Percentiles rank a stretch among this genome's conserved stretches.
phyloP scores from a whole-genome alignment of 2,888 invertebrate species.

The Leucoptera coffeella region DNA sequence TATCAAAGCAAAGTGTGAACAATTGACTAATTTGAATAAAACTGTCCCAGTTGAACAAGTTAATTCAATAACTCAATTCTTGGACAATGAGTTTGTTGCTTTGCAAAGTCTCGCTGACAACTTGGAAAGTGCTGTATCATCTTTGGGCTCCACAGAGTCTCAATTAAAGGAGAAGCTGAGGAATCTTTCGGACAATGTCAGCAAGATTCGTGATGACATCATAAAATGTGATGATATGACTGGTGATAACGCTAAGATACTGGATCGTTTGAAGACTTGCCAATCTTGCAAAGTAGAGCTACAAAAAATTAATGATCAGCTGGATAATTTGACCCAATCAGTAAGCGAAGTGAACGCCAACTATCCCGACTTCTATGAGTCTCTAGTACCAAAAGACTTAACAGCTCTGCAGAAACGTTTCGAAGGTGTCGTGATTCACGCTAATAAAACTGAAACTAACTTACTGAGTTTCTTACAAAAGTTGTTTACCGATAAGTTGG shows the following conservation, averaged over 20 bases:
- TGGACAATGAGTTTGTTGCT: conserved; percentile 71
- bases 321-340: conserved; percentile 62
- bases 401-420: conserved; percentile 78
- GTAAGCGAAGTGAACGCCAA: conserved; percentile 65
- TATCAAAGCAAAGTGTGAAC: conserved; percentile 72
- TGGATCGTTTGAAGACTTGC: conserved; percentile 71
- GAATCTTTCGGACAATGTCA: conserved; percentile 61
- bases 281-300: conserved; percentile 67
- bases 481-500: conserved; percentile 78
- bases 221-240: conserved; percentile 86
- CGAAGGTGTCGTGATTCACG: conserved; percentile 70
- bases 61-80: conserved; percentile 56
- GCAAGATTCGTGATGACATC: conserved; percentile 73
- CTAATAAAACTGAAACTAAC: conserved; percentile 75
- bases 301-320: conserved; percentile 59
- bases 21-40: conserved; percentile 70
- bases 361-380: conserved; percentile 74
- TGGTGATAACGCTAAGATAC: conserved; percentile 78
- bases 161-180: conserved; percentile 68
- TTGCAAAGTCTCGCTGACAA: conserved; percentile 68
- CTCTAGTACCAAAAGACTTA: conserved; percentile 74
- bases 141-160: conserved; percentile 69
- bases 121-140: conserved; percentile 65
- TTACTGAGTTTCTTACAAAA: conserved; percentile 79
- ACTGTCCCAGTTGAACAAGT: conserved; percentile 65